Conservation (phyloP, 2,797 vertebrate species). For the Chelon labrosus region DNA sequence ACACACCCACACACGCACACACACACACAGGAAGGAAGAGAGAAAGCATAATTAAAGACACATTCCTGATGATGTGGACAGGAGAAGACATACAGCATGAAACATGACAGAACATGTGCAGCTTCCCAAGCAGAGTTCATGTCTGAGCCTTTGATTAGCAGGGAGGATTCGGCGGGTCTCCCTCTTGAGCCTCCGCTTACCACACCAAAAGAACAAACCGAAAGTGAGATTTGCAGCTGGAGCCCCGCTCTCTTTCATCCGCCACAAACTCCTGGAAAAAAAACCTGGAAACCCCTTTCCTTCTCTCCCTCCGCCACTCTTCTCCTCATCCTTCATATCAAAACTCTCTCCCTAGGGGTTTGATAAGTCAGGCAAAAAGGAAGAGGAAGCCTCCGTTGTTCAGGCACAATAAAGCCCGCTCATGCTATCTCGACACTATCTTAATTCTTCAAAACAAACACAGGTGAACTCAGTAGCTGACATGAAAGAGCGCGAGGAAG, state of each 20-base stretch:
- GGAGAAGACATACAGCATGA: not conserved
- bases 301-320: not conserved
- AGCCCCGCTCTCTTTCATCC: conserved; percentile 24
- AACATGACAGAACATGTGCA: conserved; percentile 45
- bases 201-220: not conserved
- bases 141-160: conserved; percentile 26
- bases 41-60: conserved; percentile 66
- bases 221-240: conserved; percentile 32
- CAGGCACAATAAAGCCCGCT: not conserved
- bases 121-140: conserved; percentile 2
- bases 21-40: conserved; percentile 7
- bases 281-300: not conserved
- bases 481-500: conserved; percentile 9
- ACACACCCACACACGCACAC: conserved; percentile 4
- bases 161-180: conserved; percentile 19
- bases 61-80: conserved; percentile 29
- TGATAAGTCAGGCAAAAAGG: conserved; percentile 3
- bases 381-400: conserved; percentile 13
- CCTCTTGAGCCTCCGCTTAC: conserved; percentile 2
- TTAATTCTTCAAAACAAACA: conserved; percentile 33
- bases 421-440: conserved; percentile 17
- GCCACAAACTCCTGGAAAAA: not conserved
- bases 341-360: not conserved
- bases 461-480: conserved; percentile 7
- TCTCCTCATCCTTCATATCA: not conserved